A percentile compares a stretch with the other conserved stretches of the same genome.
Conservation (phyloP, 2,113 vertebrate genomes). For the Myiopsitta monachus region DNA sequence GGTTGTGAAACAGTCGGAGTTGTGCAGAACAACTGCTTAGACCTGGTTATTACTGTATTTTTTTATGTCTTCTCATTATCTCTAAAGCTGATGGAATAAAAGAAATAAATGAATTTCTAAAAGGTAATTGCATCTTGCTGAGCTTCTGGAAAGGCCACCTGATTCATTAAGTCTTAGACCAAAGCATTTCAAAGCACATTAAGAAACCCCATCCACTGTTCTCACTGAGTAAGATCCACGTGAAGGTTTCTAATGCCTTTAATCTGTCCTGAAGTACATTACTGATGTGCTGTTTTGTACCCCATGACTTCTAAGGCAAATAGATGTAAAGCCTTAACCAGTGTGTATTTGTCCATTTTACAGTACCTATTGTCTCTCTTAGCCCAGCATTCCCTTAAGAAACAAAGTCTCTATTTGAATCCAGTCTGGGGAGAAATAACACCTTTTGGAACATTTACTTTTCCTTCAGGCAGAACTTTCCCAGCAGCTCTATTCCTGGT, state of each 20-base stretch:
- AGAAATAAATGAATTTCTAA: neutral
- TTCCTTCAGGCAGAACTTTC: neutral
- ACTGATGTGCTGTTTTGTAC: neutral
- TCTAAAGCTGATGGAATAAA: neutral
- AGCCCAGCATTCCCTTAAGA: neutral
- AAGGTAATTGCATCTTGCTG: neutral
- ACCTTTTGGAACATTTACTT: neutral
- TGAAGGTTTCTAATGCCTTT: neutral
- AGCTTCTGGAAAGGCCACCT: neutral
- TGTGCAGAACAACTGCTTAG: neutral
- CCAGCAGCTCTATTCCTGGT: neutral
- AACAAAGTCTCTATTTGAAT: neutral
- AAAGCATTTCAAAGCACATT: neutral
- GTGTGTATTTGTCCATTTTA: neutral
- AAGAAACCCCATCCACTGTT: neutral
- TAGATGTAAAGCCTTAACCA: neutral
- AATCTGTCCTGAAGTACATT: neutral
- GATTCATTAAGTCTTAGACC: neutral
- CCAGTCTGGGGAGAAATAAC: neutral
- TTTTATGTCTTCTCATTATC: neutral
- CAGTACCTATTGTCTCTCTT: neutral
- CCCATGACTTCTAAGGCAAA: neutral
- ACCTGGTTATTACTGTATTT: neutral
- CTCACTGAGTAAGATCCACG: rapidly evolving
- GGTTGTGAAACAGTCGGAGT: neutral